phyloP scores from a whole-genome alignment of 2,888 invertebrate genomes.

The Agriopis leucophaearia region DNA sequence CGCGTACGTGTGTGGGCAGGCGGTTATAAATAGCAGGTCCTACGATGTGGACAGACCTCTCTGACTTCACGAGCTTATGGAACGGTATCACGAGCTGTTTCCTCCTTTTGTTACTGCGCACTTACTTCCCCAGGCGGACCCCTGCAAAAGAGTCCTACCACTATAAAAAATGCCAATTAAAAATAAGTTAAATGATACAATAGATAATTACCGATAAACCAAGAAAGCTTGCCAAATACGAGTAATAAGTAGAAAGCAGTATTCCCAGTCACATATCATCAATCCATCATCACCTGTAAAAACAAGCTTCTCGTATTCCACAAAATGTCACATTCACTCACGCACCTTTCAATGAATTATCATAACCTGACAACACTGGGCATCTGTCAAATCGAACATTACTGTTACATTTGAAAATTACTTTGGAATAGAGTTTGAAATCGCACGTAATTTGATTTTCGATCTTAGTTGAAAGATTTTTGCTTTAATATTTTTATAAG shows the following conservation, averaged over 20 bases:
- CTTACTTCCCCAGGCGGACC: too few relatives aligned
- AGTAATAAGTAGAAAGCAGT: conserved; percentile 4
- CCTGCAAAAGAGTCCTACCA: too few relatives aligned
- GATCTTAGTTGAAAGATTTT: conserved; percentile 44
- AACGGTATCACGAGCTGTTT: too few relatives aligned
- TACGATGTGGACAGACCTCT: too few relatives aligned
- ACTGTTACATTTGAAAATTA: conserved; percentile 46
- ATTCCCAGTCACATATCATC: conserved; percentile 30
- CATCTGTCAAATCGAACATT: conserved; percentile 45
- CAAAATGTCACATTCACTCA: conserved; percentile 52
- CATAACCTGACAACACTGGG: conserved; percentile 48
- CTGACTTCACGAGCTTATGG: too few relatives aligned
- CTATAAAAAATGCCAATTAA: too few relatives aligned
- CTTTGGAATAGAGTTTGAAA: conserved; percentile 54
- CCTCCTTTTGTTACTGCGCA: too few relatives aligned
- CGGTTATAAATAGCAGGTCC: too few relatives aligned
- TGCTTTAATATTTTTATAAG: conserved; percentile 76
- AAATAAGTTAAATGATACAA: too few relatives aligned
- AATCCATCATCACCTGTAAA: conserved; percentile 59
- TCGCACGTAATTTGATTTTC: conserved; percentile 33
- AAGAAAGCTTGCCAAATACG: background rate
- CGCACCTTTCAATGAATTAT: conserved; percentile 45
- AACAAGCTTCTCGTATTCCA: conserved; percentile 51
- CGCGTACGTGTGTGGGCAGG: too few relatives aligned
- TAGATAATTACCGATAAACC: too few relatives aligned